phyloP scores from a whole-genome alignment of 2,888 invertebrate species.

The Sphaerophoria taeniata region DNA sequence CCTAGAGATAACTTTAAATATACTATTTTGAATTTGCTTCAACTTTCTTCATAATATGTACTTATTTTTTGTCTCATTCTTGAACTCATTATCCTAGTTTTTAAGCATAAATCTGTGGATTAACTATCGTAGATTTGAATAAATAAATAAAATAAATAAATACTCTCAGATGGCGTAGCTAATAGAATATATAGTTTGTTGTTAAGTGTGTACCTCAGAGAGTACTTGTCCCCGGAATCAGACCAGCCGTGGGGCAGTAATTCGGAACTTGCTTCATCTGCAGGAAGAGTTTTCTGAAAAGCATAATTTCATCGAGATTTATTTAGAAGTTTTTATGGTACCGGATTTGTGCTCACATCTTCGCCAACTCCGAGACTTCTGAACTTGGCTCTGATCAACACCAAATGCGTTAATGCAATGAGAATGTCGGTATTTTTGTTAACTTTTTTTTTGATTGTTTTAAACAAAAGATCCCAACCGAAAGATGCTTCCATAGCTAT shows the following conservation, averaged over 20 bases:
- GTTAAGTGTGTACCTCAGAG: conserved; percentile 88
- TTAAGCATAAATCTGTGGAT: no score
- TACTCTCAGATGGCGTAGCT: conserved; percentile 86
- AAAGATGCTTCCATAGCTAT: conserved; percentile 69
- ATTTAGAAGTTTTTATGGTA: not conserved
- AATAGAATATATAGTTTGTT: conserved; percentile 87
- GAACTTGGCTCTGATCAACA: conserved; percentile 84
- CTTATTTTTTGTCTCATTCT: no score
- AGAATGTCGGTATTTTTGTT: conserved; percentile 86
- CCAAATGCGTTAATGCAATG: conserved; percentile 85
- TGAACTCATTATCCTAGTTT: no score
- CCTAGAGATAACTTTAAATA: no score
- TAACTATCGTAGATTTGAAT: no score
- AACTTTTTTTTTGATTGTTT: conserved; percentile 81
- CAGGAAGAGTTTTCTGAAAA: conserved; percentile 85
- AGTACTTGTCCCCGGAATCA: conserved; percentile 86
- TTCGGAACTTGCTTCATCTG: conserved; percentile 87
- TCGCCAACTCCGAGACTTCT: conserved; percentile 85
- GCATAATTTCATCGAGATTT: not conserved
- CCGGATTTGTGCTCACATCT: conserved; percentile 82
- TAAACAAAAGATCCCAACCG: conserved; percentile 82
- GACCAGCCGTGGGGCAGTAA: conserved; percentile 91
- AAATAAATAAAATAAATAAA: no score
- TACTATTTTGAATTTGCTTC: no score
- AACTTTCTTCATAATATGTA: no score